These are phyloP conservation scores for Catostomus latipinnis DNA, from an alignment of 2,797 vertebrate species.

Conservation along the genomic window DNA sequence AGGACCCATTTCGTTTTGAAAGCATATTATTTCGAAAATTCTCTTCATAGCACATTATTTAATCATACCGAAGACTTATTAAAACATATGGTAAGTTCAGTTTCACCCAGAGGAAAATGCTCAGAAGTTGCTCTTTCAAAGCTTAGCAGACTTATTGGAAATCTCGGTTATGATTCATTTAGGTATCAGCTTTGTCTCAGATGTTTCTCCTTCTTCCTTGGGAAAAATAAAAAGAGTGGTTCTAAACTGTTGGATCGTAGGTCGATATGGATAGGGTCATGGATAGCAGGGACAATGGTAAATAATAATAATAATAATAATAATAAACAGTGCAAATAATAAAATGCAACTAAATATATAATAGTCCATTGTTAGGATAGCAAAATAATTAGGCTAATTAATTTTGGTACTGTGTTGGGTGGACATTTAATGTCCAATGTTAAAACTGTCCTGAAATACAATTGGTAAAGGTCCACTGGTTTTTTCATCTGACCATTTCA, in stretches of 20 bases:
- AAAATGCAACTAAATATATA: too few species aligned
- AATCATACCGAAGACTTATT: constrained; percentile 9
- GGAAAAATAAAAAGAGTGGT: background rate
- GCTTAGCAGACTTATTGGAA: background rate
- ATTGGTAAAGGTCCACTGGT: background rate
- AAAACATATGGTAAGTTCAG: background rate
- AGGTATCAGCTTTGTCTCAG: background rate
- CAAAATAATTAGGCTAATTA: too few species aligned
- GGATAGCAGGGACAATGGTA: too few species aligned
- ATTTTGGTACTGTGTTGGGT: too few species aligned
- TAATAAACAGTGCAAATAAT: too few species aligned
- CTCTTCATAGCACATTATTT: constrained; percentile 24
- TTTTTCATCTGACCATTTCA: constrained; percentile 9
- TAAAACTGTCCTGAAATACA: too few species aligned
- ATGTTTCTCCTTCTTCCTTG: background rate
- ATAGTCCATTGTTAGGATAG: too few species aligned
- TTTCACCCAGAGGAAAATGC: background rate
- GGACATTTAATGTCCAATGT: too few species aligned
- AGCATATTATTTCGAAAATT: constrained; percentile 76
- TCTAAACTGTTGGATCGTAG: too few species aligned
- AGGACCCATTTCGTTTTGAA: constrained; percentile 76
- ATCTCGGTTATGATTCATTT: background rate
- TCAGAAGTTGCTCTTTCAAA: background rate
- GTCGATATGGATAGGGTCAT: too few species aligned
- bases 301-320: too few species aligned